A percentile compares a stretch with the other conserved stretches of the same genome.
Conservation (phyloP, 2,113 vertebrate genomes). For the Chlorodrepanis virens region DNA sequence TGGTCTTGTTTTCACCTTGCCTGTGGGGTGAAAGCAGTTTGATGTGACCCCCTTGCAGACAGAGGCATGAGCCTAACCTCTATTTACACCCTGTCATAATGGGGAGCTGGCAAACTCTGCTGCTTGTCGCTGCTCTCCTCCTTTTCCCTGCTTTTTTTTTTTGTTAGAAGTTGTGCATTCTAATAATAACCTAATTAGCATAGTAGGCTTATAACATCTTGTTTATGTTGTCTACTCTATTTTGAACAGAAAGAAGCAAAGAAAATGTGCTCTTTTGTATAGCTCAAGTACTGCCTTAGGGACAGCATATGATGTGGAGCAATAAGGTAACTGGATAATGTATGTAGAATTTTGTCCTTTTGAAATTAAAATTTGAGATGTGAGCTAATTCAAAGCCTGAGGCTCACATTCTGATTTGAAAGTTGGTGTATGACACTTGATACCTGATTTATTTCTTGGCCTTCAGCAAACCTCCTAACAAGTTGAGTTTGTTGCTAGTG, state of each 20-base stretch:
- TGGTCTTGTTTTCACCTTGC: slow-evolving; percentile 70
- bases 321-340: background rate
- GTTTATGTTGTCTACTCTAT: slow-evolving; percentile 20
- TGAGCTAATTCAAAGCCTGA: background rate
- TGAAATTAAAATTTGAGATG: background rate
- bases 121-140: background rate
- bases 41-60: slow-evolving; percentile 61
- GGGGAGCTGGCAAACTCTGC: slow-evolving; percentile 36
- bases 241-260: background rate
- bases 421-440: background rate
- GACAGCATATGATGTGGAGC: background rate
- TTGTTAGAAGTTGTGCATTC: slow-evolving; percentile 10
- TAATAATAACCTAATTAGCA: slow-evolving; percentile 51
- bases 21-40: slow-evolving; percentile 60
- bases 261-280: slow-evolving; percentile 5
- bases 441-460: background rate
- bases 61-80: slow-evolving; percentile 50
- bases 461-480: background rate
- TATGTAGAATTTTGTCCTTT: background rate
- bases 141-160: slow-evolving; percentile 1
- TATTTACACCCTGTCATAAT: slow-evolving; percentile 64
- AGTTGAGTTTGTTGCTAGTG: background rate
- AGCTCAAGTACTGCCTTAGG: background rate
- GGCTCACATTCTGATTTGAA: background rate
- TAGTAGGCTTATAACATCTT: slow-evolving; percentile 35